Conservation (phyloP, 2,888 invertebrate species). For the Cybosia mesomella region DNA sequence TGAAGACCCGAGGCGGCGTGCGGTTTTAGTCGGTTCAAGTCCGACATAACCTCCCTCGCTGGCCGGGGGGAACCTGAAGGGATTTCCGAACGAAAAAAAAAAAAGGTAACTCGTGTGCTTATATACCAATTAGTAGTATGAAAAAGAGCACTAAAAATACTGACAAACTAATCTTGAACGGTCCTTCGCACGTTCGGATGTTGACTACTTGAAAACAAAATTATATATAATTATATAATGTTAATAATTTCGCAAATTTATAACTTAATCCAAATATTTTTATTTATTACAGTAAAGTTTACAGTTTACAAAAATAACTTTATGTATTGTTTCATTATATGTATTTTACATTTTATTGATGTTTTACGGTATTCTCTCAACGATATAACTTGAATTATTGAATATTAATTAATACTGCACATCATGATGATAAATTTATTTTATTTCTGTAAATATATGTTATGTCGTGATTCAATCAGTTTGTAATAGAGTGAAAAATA, state of each 20-base stretch:
- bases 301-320: neutral
- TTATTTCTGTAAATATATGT: neutral
- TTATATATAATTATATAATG: constrained; percentile 24
- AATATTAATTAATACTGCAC: neutral
- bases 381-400: neutral
- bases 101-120: neutral
- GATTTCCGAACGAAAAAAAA: no score
- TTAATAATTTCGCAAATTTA: constrained; percentile 31
- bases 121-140: neutral
- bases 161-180: constrained; percentile 21
- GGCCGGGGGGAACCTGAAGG: no score
- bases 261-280: constrained; percentile 22
- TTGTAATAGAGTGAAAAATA: constrained; percentile 20
- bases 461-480: neutral
- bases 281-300: constrained; percentile 21
- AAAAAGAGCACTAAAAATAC: constrained; percentile 15
- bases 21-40: no score
- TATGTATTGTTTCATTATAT: neutral
- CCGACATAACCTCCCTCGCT: no score
- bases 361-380: neutral
- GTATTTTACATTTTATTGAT: no score
- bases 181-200: constrained; percentile 24
- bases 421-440: neutral
- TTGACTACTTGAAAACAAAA: neutral
- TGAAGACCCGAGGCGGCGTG: no score